A percentile compares a stretch with the other conserved stretches of the same genome.
Evolutionary conservation across 1,140 invertebrate genomes (phyloP).

Genomic region (Rhagoletis pomonella): DNA sequence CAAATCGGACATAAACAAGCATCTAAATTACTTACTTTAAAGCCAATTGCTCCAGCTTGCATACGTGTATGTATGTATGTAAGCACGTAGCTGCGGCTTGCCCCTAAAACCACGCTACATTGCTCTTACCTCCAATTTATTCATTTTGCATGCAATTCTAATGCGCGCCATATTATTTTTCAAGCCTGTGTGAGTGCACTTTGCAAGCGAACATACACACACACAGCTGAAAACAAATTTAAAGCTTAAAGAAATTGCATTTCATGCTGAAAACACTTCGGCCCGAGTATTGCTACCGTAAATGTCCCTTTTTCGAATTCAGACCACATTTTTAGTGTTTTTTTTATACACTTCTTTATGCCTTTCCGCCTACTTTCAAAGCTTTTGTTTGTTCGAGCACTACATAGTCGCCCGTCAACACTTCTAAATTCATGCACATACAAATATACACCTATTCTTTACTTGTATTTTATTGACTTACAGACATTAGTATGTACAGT

Average conservation of each 20-base stretch:
- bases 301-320: background rate
- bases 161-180: background rate
- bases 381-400: conserved; percentile 44
- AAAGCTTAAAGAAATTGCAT: background rate
- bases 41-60: no score
- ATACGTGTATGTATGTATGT: no score
- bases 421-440: background rate
- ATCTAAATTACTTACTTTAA: no score
- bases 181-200: conserved; percentile 1
- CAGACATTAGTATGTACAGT: background rate
- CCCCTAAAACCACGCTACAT: conserved; percentile 19
- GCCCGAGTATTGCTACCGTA: background rate
- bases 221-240: background rate
- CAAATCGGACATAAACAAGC: no score
- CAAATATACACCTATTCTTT: background rate
- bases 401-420: background rate
- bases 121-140: background rate
- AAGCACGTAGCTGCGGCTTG: background rate
- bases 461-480: background rate
- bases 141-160: conserved; percentile 15
- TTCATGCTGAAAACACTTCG: background rate
- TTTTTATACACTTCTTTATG: background rate
- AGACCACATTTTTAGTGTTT: background rate
- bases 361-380: conserved; percentile 21
- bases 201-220: background rate